These are phyloP conservation scores for Bombus consobrinus DNA, from an alignment of 1,140 invertebrate genomes.

Conservation along the genomic window DNA sequence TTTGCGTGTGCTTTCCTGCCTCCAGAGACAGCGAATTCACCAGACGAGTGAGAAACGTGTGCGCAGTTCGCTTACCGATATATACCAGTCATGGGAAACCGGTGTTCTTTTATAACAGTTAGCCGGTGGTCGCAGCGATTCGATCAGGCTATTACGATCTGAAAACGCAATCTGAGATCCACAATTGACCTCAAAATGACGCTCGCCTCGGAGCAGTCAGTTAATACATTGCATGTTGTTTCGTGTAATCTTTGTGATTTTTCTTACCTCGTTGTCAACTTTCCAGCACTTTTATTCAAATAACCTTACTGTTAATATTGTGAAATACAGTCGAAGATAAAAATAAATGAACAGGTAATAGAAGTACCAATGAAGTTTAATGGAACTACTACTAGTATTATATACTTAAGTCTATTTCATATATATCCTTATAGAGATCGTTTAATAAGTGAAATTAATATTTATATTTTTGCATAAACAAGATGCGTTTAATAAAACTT, in stretches of 20 bases:
- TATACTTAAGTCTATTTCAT: no score
- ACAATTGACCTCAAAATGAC: constrained; percentile 72
- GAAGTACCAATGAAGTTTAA: no score
- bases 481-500: no score
- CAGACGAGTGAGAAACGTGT: not conserved
- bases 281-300: not conserved
- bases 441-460: no score
- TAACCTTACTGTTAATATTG: no score
- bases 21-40: not conserved
- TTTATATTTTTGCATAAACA: no score
- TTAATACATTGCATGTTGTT: constrained; percentile 64
- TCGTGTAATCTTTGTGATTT: constrained; percentile 30
- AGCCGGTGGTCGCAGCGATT: constrained; percentile 72
- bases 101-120: constrained; percentile 71
- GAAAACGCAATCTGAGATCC: constrained; percentile 56
- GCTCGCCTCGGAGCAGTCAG: constrained; percentile 70
- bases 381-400: no score
- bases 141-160: constrained; percentile 66
- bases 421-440: no score
- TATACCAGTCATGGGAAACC: constrained; percentile 11
- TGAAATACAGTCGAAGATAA: no score
- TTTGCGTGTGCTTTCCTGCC: not conserved
- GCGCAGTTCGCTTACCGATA: constrained; percentile 5
- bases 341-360: no score
- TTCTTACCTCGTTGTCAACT: not conserved